phyloP scores from a whole-genome alignment of 92 coral and sea anemone genomes.

The Epizoanthus rinbou region DNA sequence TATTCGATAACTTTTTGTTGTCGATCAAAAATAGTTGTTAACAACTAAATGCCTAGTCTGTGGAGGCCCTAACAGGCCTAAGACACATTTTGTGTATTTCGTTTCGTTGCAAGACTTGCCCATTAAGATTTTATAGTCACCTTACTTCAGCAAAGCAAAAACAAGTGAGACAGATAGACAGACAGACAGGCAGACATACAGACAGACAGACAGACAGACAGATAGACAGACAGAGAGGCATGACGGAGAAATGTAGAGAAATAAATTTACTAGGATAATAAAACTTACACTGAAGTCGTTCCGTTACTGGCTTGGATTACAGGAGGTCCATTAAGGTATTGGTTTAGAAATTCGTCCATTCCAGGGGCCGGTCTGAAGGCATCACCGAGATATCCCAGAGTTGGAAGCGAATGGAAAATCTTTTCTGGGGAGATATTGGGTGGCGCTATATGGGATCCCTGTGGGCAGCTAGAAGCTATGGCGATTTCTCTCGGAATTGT shows the following conservation, averaged over 20 bases:
- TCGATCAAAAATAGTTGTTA: too few relatives aligned
- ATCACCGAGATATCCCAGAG: conserved; percentile 14
- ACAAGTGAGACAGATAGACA: too few relatives aligned
- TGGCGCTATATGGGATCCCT: conserved; percentile 1
- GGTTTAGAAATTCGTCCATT: conserved; percentile 24
- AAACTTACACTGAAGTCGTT: conserved; percentile 26
- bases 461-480: conserved; percentile 14
- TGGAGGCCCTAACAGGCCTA: too few relatives aligned
- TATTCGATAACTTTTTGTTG: too few relatives aligned
- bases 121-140: too few relatives aligned
- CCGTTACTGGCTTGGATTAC: conserved; percentile 3
- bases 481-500: conserved; percentile 4
- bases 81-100: too few relatives aligned
- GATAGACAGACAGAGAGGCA: neutral
- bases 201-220: neutral
- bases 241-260: neutral
- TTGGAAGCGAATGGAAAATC: conserved; percentile 34
- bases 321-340: conserved; percentile 15
- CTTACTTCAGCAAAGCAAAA: too few relatives aligned
- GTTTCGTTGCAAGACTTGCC: too few relatives aligned
- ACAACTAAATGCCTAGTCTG: too few relatives aligned
- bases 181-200: neutral
- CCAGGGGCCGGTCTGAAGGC: conserved; percentile 20
- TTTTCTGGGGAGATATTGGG: conserved; percentile 1
- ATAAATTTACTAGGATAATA: neutral